phyloP scores from a whole-genome alignment of 2,888 invertebrate genomes.

The Microchrysa polita region DNA sequence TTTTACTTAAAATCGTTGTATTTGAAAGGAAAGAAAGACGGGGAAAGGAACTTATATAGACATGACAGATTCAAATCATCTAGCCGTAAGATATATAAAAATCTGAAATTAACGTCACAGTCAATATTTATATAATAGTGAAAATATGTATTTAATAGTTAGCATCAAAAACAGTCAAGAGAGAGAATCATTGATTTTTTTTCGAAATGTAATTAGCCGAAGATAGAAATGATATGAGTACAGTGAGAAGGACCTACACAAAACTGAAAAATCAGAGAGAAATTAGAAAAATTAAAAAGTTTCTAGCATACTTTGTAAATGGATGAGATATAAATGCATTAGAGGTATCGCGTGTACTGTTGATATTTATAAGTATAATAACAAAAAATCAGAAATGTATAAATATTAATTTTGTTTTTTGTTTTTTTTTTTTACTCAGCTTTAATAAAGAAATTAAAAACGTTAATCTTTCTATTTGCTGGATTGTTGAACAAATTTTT shows the following conservation, averaged over 20 bases:
- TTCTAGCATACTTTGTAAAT: slow-evolving; percentile 28
- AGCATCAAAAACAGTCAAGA: no score
- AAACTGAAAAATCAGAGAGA: neutral
- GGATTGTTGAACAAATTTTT: neutral
- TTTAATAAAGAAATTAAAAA: slow-evolving; percentile 6
- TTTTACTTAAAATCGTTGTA: no score
- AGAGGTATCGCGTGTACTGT: slow-evolving; percentile 7
- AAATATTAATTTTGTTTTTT: neutral
- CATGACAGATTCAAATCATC: slow-evolving; percentile 11
- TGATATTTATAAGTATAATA: neutral
- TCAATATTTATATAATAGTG: no score
- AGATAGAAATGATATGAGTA: neutral
- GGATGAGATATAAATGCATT: slow-evolving; percentile 31
- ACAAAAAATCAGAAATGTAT: neutral
- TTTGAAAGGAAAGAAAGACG: neutral
- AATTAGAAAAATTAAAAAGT: slow-evolving; percentile 10
- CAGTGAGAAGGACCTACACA: neutral
- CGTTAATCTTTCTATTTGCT: neutral
- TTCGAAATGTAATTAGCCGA: neutral
- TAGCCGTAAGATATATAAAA: no score
- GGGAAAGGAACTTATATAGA: slow-evolving; percentile 7
- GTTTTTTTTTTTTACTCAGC: neutral
- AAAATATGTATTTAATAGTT: no score
- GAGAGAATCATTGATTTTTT: no score
- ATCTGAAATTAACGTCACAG: no score